These are phyloP conservation scores for Hycleus cichorii DNA, from an alignment of 1,140 invertebrate species.

Conservation along the genomic window DNA sequence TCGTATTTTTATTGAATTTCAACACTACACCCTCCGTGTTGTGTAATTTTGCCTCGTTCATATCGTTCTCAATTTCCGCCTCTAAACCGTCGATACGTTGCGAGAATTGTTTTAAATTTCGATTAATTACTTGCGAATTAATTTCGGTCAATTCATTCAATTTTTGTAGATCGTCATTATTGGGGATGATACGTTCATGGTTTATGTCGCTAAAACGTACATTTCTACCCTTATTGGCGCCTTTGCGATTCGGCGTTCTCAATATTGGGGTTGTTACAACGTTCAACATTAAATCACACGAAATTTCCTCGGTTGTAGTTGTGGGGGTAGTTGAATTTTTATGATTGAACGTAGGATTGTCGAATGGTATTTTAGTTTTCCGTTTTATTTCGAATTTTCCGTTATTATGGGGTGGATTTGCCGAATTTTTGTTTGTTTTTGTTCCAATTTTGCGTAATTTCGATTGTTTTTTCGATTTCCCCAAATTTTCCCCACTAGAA, in stretches of 20 bases:
- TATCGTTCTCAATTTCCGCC: conserved; percentile 36
- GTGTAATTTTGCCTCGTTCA: conserved; percentile 34
- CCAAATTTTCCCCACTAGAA: too few species aligned
- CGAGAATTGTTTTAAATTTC: conserved; percentile 18
- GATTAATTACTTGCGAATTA: conserved; percentile 14
- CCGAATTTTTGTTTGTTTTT: too few species aligned
- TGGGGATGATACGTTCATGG: conserved; percentile 28
- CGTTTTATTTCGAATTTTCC: too few species aligned
- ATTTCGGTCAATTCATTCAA: conserved; percentile 26
- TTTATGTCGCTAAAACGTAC: conserved; percentile 32
- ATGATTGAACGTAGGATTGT: too few species aligned
- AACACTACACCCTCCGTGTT: conserved; percentile 25
- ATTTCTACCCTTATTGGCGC: conserved; percentile 20
- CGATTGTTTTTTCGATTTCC: too few species aligned
- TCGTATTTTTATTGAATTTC: conserved; percentile 23
- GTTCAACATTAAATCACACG: conserved; percentile 30
- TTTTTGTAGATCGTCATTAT: conserved; percentile 21
- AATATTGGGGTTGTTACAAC: conserved; percentile 21
- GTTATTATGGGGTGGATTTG: too few species aligned
- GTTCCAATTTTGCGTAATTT: too few species aligned
- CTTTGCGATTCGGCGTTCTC: background rate
- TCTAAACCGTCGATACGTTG: conserved; percentile 30
- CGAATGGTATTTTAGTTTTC: too few species aligned
- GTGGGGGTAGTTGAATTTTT: background rate
- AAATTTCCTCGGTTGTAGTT: conserved; percentile 20